A percentile compares a stretch with the other conserved stretches of the same genome.
These are phyloP conservation scores for Ploceus nigricollis DNA, from an alignment of 2,113 vertebrate species.

Conservation along the genomic window DNA sequence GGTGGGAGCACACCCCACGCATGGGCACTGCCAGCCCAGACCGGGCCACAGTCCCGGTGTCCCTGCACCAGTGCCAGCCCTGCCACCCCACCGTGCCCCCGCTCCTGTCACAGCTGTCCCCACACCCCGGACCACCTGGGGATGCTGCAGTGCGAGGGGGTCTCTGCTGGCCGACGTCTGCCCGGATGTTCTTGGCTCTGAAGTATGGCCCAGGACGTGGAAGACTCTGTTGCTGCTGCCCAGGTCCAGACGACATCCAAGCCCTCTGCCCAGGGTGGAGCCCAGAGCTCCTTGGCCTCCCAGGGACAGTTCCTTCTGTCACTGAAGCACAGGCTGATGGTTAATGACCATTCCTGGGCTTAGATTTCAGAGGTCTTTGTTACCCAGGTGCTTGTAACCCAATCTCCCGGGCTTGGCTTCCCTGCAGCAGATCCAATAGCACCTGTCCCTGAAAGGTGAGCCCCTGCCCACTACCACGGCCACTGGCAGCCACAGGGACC, in stretches of 20 bases:
- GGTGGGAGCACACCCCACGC: accelerated
- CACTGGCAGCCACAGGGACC: not conserved
- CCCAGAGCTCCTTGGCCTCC: not conserved
- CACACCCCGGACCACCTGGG: accelerated
- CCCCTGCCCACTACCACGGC: not conserved
- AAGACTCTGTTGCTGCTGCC: accelerated
- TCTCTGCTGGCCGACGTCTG: not conserved
- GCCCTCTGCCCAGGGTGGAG: not conserved
- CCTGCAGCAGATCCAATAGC: constrained; percentile 18
- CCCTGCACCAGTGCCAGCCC: not conserved
- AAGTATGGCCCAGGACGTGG: not conserved
- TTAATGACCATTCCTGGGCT: not conserved
- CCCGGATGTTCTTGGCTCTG: not conserved
- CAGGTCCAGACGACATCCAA: not conserved
- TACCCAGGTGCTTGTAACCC: constrained; percentile 8
- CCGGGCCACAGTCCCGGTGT: accelerated
- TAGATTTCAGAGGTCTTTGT: constrained; percentile 43
- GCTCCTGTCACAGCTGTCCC: accelerated
- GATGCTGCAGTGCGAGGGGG: not conserved
- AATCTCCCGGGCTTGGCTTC: constrained; percentile 32
- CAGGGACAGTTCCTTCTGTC: not conserved
- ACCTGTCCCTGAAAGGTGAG: constrained; percentile 48
- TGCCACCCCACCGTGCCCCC: not conserved
- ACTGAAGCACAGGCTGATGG: not conserved
- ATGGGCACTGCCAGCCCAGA: accelerated